phyloP scores from a whole-genome alignment of 2,797 vertebrate genomes.

The Threskiornis aethiopicus region DNA sequence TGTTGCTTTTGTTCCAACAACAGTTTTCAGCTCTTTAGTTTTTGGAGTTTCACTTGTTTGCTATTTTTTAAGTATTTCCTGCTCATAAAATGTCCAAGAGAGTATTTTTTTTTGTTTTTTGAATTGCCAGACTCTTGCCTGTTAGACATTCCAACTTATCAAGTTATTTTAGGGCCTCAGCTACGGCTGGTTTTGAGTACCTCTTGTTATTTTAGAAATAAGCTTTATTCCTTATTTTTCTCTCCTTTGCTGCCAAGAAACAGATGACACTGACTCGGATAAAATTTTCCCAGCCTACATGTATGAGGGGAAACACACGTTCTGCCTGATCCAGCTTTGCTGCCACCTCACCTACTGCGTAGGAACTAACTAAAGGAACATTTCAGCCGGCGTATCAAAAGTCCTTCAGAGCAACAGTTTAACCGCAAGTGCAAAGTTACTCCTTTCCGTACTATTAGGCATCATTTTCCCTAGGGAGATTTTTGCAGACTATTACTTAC shows the following conservation, averaged over 20 bases:
- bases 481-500: background rate
- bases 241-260: conserved; percentile 4
- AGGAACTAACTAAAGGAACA: background rate
- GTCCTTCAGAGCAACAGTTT: background rate
- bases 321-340: background rate
- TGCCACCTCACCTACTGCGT: background rate
- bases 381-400: background rate
- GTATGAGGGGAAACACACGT: background rate
- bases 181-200: background rate
- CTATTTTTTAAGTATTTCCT: background rate
- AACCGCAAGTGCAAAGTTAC: background rate
- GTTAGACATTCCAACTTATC: background rate
- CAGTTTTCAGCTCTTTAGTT: background rate
- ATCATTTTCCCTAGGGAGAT: background rate
- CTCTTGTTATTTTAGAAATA: background rate
- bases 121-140: background rate
- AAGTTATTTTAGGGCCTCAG: background rate
- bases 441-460: background rate
- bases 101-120: background rate
- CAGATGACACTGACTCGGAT: background rate
- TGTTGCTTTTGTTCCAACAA: background rate
- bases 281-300: background rate
- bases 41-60: background rate
- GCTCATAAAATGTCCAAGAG: background rate
- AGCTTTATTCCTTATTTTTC: background rate